Evolutionary conservation across 2,113 vertebrate genomes (phyloP).

Genomic region (Okapia johnstoni): DNA sequence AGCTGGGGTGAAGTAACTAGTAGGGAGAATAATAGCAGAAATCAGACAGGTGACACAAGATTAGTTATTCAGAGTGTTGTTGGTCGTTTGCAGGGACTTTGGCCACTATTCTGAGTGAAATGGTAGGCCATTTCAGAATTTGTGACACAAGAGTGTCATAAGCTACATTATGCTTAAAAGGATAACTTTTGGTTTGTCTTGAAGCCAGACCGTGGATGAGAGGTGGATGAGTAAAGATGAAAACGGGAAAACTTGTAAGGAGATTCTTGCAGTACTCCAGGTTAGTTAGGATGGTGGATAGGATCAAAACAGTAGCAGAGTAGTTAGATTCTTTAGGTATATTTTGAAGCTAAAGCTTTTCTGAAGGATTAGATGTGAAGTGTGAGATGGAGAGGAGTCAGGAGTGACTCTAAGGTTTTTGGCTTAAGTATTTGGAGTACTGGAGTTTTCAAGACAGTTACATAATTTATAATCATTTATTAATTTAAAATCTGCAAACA

Average conservation of each 20-base stretch:
- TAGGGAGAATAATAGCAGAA: not conserved
- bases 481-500: not conserved
- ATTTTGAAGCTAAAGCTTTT: not conserved
- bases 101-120: not conserved
- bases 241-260: not conserved
- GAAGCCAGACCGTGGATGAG: not conserved
- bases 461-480: not conserved
- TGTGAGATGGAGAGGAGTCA: not conserved
- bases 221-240: not conserved
- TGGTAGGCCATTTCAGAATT: not conserved
- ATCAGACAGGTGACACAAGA: not conserved
- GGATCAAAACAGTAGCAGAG: not conserved
- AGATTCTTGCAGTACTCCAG: not conserved
- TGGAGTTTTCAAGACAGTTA: not conserved
- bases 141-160: not conserved
- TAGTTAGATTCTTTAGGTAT: not conserved
- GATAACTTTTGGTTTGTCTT: not conserved
- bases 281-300: not conserved
- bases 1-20: not conserved
- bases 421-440: not conserved
- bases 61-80: not conserved
- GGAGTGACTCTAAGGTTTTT: not conserved
- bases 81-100: not conserved
- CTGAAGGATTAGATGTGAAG: not conserved
- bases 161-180: not conserved